These are phyloP conservation scores for Rhinophrynus dorsalis DNA, from an alignment of 2,797 vertebrate genomes.

Conservation along the genomic window DNA sequence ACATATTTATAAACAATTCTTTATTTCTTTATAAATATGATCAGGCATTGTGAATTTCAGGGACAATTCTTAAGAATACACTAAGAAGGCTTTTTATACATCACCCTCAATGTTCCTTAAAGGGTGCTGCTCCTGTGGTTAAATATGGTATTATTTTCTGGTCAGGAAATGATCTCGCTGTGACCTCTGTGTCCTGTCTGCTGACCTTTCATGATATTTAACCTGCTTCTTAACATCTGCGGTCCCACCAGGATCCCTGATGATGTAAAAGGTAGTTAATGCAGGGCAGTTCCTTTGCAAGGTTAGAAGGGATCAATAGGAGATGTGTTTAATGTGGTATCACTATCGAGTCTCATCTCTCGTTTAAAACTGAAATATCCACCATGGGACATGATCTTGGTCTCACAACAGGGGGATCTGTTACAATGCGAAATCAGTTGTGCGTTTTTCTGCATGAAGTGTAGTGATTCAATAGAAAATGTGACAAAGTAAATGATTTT, in stretches of 20 bases:
- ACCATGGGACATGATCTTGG: constrained; percentile 56
- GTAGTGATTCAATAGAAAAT: too few species aligned
- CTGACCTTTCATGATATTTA: constrained; percentile 69
- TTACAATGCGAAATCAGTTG: constrained; percentile 28
- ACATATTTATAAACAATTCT: too few species aligned
- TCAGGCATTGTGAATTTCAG: too few species aligned
- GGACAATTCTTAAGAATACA: too few species aligned
- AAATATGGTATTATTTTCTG: constrained; percentile 51
- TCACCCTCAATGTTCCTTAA: too few species aligned
- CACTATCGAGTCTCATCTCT: constrained; percentile 66
- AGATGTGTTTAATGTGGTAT: constrained; percentile 75
- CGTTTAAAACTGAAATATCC: constrained; percentile 66
- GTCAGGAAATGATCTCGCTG: constrained; percentile 52
- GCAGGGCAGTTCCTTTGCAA: constrained; percentile 64
- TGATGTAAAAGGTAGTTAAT: constrained; percentile 72
- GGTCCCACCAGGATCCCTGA: constrained; percentile 61
- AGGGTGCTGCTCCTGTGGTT: too few species aligned
- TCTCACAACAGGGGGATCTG: constrained; percentile 56
- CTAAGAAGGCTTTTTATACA: too few species aligned
- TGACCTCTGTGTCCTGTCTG: constrained; percentile 61
- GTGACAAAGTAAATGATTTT: too few species aligned
- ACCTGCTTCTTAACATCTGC: constrained; percentile 67
- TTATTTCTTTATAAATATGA: too few species aligned
- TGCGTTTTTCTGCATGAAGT: not conserved
- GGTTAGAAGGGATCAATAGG: constrained; percentile 75